Percentiles rank a stretch among this genome's conserved stretches.
phyloP scores from a whole-genome alignment of 2,888 invertebrate genomes.

The Cacoxenus indagator region DNA sequence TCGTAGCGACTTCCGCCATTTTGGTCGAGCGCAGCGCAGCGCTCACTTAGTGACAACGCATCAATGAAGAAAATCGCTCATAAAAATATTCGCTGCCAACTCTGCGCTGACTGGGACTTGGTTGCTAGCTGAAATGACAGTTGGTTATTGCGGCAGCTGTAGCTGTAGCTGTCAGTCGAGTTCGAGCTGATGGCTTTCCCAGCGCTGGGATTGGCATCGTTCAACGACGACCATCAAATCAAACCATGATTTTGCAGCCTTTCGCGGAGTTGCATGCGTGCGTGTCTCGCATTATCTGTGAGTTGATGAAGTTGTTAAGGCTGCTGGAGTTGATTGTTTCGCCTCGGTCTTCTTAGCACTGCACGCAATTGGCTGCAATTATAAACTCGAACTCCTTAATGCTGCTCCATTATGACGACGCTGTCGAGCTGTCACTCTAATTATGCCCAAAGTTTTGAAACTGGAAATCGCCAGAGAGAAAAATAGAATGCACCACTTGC shows the following conservation, averaged over 20 bases:
- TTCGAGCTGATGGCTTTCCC: too few relatives aligned
- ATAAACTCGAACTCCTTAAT: not conserved
- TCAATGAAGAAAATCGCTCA: not conserved
- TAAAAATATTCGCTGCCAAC: too few relatives aligned
- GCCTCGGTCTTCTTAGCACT: not conserved
- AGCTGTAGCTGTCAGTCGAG: too few relatives aligned
- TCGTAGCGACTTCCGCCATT: not conserved
- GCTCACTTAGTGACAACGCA: too few relatives aligned
- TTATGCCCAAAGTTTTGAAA: not conserved
- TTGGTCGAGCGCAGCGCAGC: too few relatives aligned
- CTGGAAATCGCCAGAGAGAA: too few relatives aligned
- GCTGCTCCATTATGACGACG: not conserved
- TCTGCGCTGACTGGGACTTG: too few relatives aligned
- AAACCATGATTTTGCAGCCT: not conserved
- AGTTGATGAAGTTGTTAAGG: constrained; percentile 2
- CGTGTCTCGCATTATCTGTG: not conserved
- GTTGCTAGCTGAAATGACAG: not conserved
- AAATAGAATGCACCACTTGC: too few relatives aligned
- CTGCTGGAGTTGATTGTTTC: not conserved
- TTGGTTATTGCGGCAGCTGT: not conserved
- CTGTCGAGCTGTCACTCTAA: not conserved
- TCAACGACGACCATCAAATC: too few relatives aligned
- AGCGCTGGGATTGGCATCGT: too few relatives aligned
- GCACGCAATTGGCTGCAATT: not conserved
- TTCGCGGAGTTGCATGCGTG: not conserved